phyloP scores from a whole-genome alignment of 1,140 invertebrate genomes.

The Sycophaga agraensis region DNA sequence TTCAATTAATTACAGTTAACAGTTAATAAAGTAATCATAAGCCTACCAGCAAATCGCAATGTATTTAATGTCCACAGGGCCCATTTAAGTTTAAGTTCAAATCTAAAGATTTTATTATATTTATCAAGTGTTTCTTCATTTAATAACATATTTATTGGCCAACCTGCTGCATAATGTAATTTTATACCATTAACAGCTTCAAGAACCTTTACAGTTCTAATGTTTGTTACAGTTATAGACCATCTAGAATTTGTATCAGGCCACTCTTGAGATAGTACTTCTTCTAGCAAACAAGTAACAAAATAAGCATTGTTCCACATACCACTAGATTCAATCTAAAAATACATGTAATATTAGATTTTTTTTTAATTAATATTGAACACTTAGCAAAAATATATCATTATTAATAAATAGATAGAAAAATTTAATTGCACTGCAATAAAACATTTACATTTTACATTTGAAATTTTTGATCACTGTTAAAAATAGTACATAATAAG shows the following conservation, averaged over 20 bases:
- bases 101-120: slow-evolving; percentile 66
- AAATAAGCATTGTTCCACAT: slow-evolving; percentile 51
- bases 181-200: slow-evolving; percentile 60
- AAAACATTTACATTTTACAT: too few relatives aligned
- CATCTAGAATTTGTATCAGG: slow-evolving; percentile 53
- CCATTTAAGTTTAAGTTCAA: slow-evolving; percentile 67
- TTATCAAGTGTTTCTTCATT: slow-evolving; percentile 56
- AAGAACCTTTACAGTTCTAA: slow-evolving; percentile 45
- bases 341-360: not conserved
- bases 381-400: not conserved
- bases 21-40: too few relatives aligned
- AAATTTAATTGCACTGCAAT: too few relatives aligned
- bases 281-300: slow-evolving; percentile 58
- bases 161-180: slow-evolving; percentile 57
- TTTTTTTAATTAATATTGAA: not conserved
- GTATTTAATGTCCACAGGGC: slow-evolving; percentile 64
- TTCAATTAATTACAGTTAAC: too few relatives aligned
- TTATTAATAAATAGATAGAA: too few relatives aligned
- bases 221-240: slow-evolving; percentile 44
- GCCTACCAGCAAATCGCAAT: slow-evolving; percentile 60
- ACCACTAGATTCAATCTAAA: slow-evolving; percentile 57
- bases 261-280: slow-evolving; percentile 58
- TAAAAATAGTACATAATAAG: not conserved
- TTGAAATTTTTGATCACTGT: not conserved
- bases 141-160: slow-evolving; percentile 62